Evolutionary conservation across 2,888 invertebrate genomes (phyloP), one percentile per base, ranked within the genome.

Genomic region (Meta bourneti): DNA sequence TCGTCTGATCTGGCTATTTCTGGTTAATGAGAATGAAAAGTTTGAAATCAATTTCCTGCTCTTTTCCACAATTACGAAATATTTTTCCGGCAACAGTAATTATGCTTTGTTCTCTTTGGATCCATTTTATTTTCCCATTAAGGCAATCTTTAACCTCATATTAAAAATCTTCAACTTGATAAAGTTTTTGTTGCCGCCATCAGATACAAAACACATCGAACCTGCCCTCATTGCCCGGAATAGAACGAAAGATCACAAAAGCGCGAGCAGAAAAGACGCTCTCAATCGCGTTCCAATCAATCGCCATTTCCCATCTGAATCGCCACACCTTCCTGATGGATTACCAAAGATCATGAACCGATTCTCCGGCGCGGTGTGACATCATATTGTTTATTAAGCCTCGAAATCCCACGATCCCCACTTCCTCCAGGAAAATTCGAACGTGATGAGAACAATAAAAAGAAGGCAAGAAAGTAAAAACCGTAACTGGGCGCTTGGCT

Each of bases 341-440:
- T 61, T 9, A 9, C 61, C 11, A 16, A 61, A 61, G 61, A 61
- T 61, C 61, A 61, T 61, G 61, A 11, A 16, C 34, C 34, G 34
- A 34, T 34, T 34, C 34, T 34, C 34, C 61, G 16, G 61, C 61
- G 16, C 61, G 11, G 61, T 61, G 16, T 61, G 13, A 13, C 61
- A 61, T 61, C 61, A 13, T 6, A 61, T 61, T 61, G 61, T 61
- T 16, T 61, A 16, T 16, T 11, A 61, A 34, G 34, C 4, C 4
- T 34, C 34, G 34, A 74, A 34, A 74, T 74, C 74, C 34, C 74
- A 74, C 74, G 74, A 74, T 74, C 20, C 11, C 34, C 34, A 34
- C n/a, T 74, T 74, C 34, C 34, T 74, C 74, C 11, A 74, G 74
- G 74, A 74, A 74, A 74, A n/a, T 61, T 61, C 61, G 13, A 9